Percentiles rank a stretch among this genome's conserved stretches.
phyloP scores from a whole-genome alignment of 2,888 invertebrate species.

The Volucella inanis region DNA sequence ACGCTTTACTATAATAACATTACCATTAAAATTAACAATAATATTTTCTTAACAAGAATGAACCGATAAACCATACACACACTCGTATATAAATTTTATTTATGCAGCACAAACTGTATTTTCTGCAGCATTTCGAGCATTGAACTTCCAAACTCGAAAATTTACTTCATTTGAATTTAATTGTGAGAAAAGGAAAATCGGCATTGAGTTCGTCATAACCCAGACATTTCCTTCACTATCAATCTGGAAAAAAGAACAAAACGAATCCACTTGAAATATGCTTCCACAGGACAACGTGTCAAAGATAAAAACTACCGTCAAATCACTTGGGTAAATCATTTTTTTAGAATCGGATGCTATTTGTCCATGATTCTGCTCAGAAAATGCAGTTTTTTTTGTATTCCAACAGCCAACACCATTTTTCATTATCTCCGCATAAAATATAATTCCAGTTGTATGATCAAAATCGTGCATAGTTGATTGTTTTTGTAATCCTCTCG shows the following conservation, averaged over 20 bases:
- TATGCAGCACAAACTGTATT: constrained; percentile 83
- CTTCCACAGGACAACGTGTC: no score
- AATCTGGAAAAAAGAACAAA: constrained; percentile 82
- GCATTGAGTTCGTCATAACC: constrained; percentile 88
- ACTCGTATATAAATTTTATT: constrained; percentile 57
- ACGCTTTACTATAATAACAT: no score
- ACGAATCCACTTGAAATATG: background rate
- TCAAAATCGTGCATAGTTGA: constrained; percentile 89
- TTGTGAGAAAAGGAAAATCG: constrained; percentile 86
- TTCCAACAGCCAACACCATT: constrained; percentile 92
- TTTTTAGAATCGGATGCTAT: constrained; percentile 85
- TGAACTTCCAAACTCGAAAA: constrained; percentile 86
- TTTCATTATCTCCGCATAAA: constrained; percentile 88
- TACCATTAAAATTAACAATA: no score
- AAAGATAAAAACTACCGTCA: constrained; percentile 81
- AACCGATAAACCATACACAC: no score
- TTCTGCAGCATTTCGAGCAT: constrained; percentile 81
- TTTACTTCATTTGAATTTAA: constrained; percentile 86
- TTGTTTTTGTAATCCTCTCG: constrained; percentile 87
- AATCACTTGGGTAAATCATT: constrained; percentile 89
- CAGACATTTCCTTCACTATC: constrained; percentile 86
- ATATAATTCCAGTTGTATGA: constrained; percentile 85
- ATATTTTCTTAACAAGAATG: no score
- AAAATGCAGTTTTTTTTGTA: constrained; percentile 83
- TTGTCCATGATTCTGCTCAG: constrained; percentile 84